Evolutionary conservation across 2,888 invertebrate species (phyloP), one percentile per base, ranked within the genome.

Genomic region (Erynnis tages): DNA sequence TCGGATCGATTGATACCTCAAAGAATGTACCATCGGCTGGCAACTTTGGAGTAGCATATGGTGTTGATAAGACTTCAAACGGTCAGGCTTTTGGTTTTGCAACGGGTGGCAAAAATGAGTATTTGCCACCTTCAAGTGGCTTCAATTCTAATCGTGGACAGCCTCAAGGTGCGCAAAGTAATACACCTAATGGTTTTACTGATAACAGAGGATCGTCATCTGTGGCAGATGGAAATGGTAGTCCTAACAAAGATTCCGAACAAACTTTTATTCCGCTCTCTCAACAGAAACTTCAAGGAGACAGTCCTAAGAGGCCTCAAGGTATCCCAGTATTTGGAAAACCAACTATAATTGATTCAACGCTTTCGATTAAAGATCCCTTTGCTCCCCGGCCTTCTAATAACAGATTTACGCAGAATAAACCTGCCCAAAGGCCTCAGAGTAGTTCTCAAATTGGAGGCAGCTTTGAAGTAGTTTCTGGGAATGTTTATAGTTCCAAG

Each of bases 31-130:
- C 27, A 41, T 21, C 48, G 46, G 35, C 47, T 34, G 30, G 38
- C 32, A 55, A 50, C 17, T 55, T 54, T 27, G 58, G 50, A 48
- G 56, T 56, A 21, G 45, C 59, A 7, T 65, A 54, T n/a, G 60
- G 49, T 50, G 60, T 50, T 5, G 65, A 49, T 17, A 59, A 50
- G 17, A 65, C 60, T 17, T 58, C 57, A 27, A 56, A 53, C 38
- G 59, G 54, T n/a, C 57, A 54, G 4, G 37, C 25, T n/a, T 41
- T 59, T 3, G 57, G 47, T 44, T 58, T 54, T 54, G 23, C 48
- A 30, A 59, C 66, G 56, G 69, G 58, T 34, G 53, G 64, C 29
- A 68, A 60, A 4, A 73, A 69, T 53, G 71, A 75, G 38, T 73
- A 74, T 37, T 61, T 71, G 29, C 71, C 75, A 21, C 76, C 76